Evolutionary conservation across 2,113 vertebrate genomes (phyloP), one percentile per base, ranked within the genome.

Genomic region (Neomonachus schauinslandi): DNA sequence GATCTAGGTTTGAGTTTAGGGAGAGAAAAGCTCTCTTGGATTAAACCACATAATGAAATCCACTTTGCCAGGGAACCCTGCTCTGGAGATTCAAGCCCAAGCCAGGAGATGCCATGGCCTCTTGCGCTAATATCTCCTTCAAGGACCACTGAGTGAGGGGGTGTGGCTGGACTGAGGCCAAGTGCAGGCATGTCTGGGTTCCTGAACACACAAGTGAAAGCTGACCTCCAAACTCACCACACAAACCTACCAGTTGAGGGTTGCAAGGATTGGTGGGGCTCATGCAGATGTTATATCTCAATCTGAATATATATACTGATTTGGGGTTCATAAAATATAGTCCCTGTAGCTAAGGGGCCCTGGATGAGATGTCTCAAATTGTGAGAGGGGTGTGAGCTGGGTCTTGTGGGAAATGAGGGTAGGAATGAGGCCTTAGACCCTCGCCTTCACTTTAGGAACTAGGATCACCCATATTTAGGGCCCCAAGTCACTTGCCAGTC

Each of bases 221-320:
- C 8, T 22, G 36, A 24, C 57, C 36, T 59, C 76, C 57, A 22
- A 55, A 36, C 26, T 51, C 72, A 28, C 49, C 49, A 5, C 24
- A 49, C 31, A 24, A 83, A 22, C 67, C 67, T 18, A 22, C 55
- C 28, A 7, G 3, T 18, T n/a, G 51, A 79, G 69, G 39, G 85
- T 24, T 4, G 2, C 59, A n/a, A 49, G 67, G 15, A 9, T 51
- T 1, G 0, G 77, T 39, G 46, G 1, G 7, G 24, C 4, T 8
- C 39, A 28, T 5, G 36, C 22, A 46, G 22, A 36, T 14, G 36
- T 7, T 57, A 7, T 10, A 33, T 42, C 26, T 49, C 36, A 39
- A 36, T 39, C 39, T 76, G 57, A 39, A 12, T 33, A 59, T 8
- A 11, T 57, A 11, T 39, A 80, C 89, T 42, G 51, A 69, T 69